These are phyloP conservation scores for Octodonta nipae DNA, from an alignment of 2,888 invertebrate genomes.

Conservation along the genomic window DNA sequence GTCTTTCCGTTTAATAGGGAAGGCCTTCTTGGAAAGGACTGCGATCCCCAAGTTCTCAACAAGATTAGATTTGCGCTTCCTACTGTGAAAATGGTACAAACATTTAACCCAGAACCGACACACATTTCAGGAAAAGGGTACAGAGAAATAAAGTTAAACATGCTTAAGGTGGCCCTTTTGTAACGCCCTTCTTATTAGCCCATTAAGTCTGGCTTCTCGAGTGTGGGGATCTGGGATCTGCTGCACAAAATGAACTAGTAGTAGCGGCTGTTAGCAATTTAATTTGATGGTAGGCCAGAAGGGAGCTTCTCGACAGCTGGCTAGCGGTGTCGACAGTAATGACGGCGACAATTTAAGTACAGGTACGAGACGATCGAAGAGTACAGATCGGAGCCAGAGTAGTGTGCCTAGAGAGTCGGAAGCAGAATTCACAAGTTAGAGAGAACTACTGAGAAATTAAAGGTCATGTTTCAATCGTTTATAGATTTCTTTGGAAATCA, in stretches of 20 bases:
- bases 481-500: slow-evolving; percentile 3
- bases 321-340: background rate
- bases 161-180: slow-evolving; percentile 1
- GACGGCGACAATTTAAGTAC: background rate
- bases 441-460: slow-evolving; percentile 2
- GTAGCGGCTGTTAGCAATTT: slow-evolving; percentile 2
- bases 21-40: slow-evolving; percentile 1
- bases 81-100: background rate
- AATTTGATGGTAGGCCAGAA: slow-evolving; percentile 2
- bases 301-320: slow-evolving; percentile 3
- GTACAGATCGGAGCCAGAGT: too few species aligned
- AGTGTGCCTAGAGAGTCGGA: too few species aligned
- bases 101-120: background rate
- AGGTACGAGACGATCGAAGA: too few species aligned
- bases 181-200: background rate
- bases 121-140: background rate
- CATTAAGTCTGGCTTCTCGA: background rate
- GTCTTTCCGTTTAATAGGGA: background rate
- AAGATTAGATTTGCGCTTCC: background rate
- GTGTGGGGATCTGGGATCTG: background rate
- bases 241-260: slow-evolving; percentile 3
- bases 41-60: slow-evolving; percentile 3
- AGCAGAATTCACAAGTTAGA: background rate
- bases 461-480: slow-evolving; percentile 2
- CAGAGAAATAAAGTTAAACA: background rate